phyloP scores from a whole-genome alignment of 1,140 invertebrate genomes.

The Brachionus calyciflorus region DNA sequence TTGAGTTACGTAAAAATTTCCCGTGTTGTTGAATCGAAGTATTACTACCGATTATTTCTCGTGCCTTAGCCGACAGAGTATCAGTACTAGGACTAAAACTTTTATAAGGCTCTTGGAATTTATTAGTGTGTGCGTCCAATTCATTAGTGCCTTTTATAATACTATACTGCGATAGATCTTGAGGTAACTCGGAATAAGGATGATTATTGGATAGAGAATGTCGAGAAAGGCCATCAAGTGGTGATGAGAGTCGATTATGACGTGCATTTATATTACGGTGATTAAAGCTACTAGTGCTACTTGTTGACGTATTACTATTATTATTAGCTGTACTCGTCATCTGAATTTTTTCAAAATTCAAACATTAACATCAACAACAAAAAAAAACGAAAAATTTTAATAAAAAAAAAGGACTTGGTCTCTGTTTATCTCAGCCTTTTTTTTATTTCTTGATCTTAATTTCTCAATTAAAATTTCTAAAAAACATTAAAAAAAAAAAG shows the following conservation, averaged over 20 bases:
- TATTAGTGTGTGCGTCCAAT: background rate
- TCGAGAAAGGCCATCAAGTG: background rate
- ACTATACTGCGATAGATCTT: background rate
- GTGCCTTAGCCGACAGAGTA: background rate
- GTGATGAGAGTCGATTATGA: background rate
- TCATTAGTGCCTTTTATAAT: background rate
- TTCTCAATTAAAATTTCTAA: slow-evolving; percentile 25
- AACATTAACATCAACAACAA: slow-evolving; percentile 21
- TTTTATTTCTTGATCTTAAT: slow-evolving; percentile 7
- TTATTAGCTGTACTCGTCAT: slow-evolving; percentile 39
- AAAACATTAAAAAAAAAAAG: no score
- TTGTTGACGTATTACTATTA: slow-evolving; percentile 24
- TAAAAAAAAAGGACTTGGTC: slow-evolving; percentile 6
- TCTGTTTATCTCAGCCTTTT: background rate
- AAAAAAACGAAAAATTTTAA: slow-evolving; percentile 36
- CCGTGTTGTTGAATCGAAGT: no score
- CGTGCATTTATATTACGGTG: background rate
- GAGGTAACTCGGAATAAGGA: background rate
- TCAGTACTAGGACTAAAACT: slow-evolving; percentile 1
- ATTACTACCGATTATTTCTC: no score
- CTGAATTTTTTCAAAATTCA: slow-evolving; percentile 7
- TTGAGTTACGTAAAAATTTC: no score
- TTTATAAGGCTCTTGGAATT: slow-evolving; percentile 13
- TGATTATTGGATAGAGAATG: background rate
- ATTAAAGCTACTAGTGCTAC: background rate